Evolutionary conservation across 1,140 invertebrate species (phyloP), one percentile per base, ranked within the genome.

Genomic region (Lamellibrachia luymesi): DNA sequence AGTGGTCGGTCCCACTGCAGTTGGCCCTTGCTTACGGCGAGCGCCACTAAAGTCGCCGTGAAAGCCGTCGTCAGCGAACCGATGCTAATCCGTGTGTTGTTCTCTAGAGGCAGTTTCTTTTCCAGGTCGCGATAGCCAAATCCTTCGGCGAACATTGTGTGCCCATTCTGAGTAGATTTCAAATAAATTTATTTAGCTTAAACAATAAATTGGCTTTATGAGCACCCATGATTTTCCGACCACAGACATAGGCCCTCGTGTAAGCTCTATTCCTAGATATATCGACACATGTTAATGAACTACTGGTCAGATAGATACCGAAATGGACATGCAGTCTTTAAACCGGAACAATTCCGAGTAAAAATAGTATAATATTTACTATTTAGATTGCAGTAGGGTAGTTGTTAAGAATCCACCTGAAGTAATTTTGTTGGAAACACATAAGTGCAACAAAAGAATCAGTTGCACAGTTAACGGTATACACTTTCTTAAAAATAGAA

Each of bases 11-110:
- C 92, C 80, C 92, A 93, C 27, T 52, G 22, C 38, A 90, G 64
- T 90, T 92, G 91, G 5, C 91, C 92, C n/a, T 90, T 49, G 25
- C 51, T 51, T 51, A 94, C 92, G 17, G 93, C 93, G 51, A 92
- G 50, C 49, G 93, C 93, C 22, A 64, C 92, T 22, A 93, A 4
- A 25, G 92, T 38, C 13, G 92, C 8, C 6, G 92, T 93, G 80
- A 93, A 93, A 2, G 92, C 49, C 89, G 91, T 93, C 56, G 64
- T 89, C 49, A 90, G 8, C 5, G 92, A 93, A 10, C 92, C 92
- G 38, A 93, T 93, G 64, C 89, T 90, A 13, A 93, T 89, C 56
- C 25, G 8, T 8, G 64, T 93, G 52, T 64, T 51, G 49, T 52
- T n/a, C 56, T 4, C 38, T 49, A 93, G 4, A 52, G 52, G 89